A percentile compares a stretch with the other conserved stretches of the same genome.
Evolutionary conservation across 1,140 invertebrate genomes (phyloP).

Genomic region (Cydia strobilella): DNA sequence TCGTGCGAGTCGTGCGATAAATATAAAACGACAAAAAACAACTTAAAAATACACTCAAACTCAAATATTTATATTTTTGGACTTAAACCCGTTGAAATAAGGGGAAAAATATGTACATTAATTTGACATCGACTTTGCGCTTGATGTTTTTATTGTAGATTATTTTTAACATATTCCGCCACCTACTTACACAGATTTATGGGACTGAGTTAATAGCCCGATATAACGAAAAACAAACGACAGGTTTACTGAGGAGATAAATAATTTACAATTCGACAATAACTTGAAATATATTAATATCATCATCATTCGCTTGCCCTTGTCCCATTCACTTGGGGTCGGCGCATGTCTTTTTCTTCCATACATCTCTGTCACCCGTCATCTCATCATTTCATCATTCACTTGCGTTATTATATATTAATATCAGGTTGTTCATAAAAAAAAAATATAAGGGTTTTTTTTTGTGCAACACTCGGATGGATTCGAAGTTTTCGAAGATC

Average conservation of each 20-base stretch:
- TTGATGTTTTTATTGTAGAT: slow-evolving; percentile 7
- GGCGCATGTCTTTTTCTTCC: too few relatives aligned
- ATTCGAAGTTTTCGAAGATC: too few relatives aligned
- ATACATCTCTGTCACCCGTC: too few relatives aligned
- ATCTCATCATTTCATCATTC: too few relatives aligned
- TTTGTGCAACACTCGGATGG: too few relatives aligned
- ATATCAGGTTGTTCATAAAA: too few relatives aligned
- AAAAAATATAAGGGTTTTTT: too few relatives aligned
- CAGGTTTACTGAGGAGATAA: background rate
- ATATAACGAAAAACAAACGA: slow-evolving; percentile 32
- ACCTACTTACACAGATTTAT: slow-evolving; percentile 55
- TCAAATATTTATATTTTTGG: background rate
- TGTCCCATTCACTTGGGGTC: too few relatives aligned
- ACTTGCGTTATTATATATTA: too few relatives aligned
- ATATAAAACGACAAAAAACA: background rate
- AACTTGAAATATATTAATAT: too few relatives aligned
- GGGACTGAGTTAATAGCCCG: slow-evolving; percentile 37
- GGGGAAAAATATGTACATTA: background rate
- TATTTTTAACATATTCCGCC: slow-evolving; percentile 44
- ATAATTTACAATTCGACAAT: too few relatives aligned
- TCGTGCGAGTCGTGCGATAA: slow-evolving; percentile 38
- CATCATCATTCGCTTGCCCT: too few relatives aligned
- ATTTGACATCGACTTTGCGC: background rate
- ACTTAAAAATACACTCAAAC: background rate
- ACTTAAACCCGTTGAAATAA: background rate